Base-by-base conservation (phyloP, 1,140 invertebrate species). In the Hylaeus volcanicus region DNA sequence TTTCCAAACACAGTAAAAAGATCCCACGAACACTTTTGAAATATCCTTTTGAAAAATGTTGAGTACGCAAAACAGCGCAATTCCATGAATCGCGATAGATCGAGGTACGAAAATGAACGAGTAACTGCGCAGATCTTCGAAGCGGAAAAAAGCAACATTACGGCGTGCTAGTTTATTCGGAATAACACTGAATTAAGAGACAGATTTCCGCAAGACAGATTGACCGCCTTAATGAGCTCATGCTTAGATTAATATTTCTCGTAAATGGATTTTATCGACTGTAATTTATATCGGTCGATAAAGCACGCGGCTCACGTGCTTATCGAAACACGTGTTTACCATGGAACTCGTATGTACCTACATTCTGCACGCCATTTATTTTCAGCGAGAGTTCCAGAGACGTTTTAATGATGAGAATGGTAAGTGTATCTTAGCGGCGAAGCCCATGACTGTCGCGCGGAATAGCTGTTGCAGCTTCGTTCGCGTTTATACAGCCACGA, bases 361-460 rank as follows among this genome's bases (percentile, higher is more conserved):
- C 61, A 56, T 56, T 66, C 51, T 66, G 51, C 74, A 11, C 63
- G 63, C 39, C 61, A 51, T 75, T 75, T 68, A 68, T 75, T 56
- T 53, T 15, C 68, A 74, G 70, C 48, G n/a, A 60, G 83, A 78
- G 64, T 58, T 55, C 69, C 70, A 48, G 56, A 58, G 68, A 85
- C 72, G 72, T 65, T 78, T 80, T 85, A 85, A 85, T 66, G 83
- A 84, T 68, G 82, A 58, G 79, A 84, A 81, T 53, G 53, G 76
- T 72, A 76, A 85, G 82, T 79, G 82, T 74, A 83, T 85, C 83
- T 84, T 69, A n/a, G 6, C 71, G 41, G 76, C 74, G 63, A 82
- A 74, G 79, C 63, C 74, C 74, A 79, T 71, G 84, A 85, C 80
- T 79, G 79, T 86, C 84, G 83, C 70, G 58, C 55, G 55, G 79